Conservation (phyloP, 1,140 invertebrate species). For the Drosophila littoralis region DNA sequence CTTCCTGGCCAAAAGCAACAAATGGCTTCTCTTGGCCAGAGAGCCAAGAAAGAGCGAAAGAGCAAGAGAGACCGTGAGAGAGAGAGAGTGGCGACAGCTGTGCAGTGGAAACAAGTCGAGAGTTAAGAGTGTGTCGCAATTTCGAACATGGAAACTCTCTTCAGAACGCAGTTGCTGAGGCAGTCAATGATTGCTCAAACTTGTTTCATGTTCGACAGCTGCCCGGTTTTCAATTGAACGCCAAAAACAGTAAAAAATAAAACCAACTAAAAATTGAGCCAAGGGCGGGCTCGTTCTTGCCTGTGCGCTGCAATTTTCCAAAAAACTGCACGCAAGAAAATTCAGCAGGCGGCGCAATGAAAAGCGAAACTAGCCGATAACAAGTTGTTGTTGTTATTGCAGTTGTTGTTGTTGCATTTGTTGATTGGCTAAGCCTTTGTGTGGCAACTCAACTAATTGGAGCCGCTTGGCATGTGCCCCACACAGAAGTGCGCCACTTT, state of each 20-base stretch:
- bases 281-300: slow-evolving; percentile 73
- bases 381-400: slow-evolving; percentile 36
- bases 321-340: slow-evolving; percentile 39
- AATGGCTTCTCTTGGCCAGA: slow-evolving; percentile 53
- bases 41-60: not conserved
- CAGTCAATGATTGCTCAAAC: slow-evolving; percentile 45
- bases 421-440: slow-evolving; percentile 36
- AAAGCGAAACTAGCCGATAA: slow-evolving; percentile 66
- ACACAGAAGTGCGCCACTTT: slow-evolving; percentile 22
- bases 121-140: slow-evolving; percentile 34
- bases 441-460: slow-evolving; percentile 53
- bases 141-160: slow-evolving; percentile 54
- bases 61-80: not conserved
- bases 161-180: slow-evolving; percentile 23
- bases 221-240: slow-evolving; percentile 26
- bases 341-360: slow-evolving; percentile 55
- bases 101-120: slow-evolving; percentile 24
- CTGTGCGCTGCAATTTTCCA: slow-evolving; percentile 50
- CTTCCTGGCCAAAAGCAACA: slow-evolving; percentile 62
- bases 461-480: slow-evolving; percentile 43
- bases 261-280: slow-evolving; percentile 65
- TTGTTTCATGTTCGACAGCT: slow-evolving; percentile 65
- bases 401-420: slow-evolving; percentile 24
- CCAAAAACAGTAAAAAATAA: slow-evolving; percentile 4
- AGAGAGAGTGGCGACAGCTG: slow-evolving; percentile 15